Conservation (phyloP, 2,797 vertebrate species). For the Sebastes iracundus region DNA sequence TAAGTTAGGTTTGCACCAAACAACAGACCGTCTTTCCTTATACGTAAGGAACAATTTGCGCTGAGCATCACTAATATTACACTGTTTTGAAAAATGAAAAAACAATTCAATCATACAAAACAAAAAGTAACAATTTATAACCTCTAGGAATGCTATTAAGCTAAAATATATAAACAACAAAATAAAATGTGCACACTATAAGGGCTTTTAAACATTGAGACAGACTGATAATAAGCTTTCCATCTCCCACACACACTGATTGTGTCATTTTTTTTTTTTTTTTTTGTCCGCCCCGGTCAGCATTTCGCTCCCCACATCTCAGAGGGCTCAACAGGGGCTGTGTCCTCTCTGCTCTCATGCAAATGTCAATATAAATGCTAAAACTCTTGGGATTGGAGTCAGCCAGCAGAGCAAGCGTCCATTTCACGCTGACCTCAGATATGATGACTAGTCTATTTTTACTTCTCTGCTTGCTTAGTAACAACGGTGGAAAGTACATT, state of each 20-base stretch:
- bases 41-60: neutral
- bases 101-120: neutral
- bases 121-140: neutral
- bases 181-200: neutral
- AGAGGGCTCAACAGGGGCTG: slow-evolving; percentile 8
- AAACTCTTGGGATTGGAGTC: slow-evolving; percentile 56
- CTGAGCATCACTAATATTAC: neutral
- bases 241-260: neutral
- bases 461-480: neutral
- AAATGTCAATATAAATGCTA: slow-evolving; percentile 72
- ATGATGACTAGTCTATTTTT: slow-evolving; percentile 21
- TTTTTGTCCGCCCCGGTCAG: neutral
- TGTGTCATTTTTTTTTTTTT: neutral
- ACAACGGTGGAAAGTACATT: neutral
- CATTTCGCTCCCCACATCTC: slow-evolving; percentile 8
- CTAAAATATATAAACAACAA: neutral
- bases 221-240: neutral
- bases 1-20: neutral
- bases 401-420: slow-evolving; percentile 27
- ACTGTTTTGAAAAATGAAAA: neutral
- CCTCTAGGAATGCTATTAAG: neutral
- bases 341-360: slow-evolving; percentile 48
- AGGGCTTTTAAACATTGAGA: neutral
- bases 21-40: neutral
- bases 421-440: slow-evolving; percentile 33